Evolutionary conservation across 2,113 vertebrate species (phyloP), one percentile per base, ranked within the genome.

Genomic region (Halcyon senegalensis): DNA sequence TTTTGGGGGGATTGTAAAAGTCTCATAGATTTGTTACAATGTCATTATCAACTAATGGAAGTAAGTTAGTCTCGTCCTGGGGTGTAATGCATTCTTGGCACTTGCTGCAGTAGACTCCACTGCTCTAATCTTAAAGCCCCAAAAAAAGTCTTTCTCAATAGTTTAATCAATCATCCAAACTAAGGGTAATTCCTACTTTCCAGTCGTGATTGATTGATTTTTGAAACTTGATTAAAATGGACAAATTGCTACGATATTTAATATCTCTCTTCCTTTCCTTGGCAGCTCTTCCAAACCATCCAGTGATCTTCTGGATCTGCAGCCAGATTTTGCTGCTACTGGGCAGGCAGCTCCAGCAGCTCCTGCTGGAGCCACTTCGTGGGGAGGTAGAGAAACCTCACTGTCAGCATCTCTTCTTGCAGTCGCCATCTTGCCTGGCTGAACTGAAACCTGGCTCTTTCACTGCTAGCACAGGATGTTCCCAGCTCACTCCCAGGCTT

Each of bases 231-330:
- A 39, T 37, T 27, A 17, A 77, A 93, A 59, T 48, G 21, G 48
- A 9, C 2, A 25, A 69, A 76, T 59, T 48, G 8, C n/a, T 87
- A 10, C 21, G 16, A 3, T 70, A 37, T 44, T 63, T 89, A 46
- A 66, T 75, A 27, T 28, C 24, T 77, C 13, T 89, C 23, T 75
- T 70, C 46, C n/a, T 87, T 87, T 84, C n/a, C 64, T 89, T 83
- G 92, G 63, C 90, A 99, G 99, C 68, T 94, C 97, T 94, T 97
- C 98, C 58, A 98, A 98, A 93, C 92, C 96, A n/a, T 98, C 93
- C 56, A 99, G 99, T 89, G 99, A 99, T 96, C 98, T 99, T 97
- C 97, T 99, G 97, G 99, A 99, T 92, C 98, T 99, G 95, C 99
- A 99, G 87, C 99, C 98, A 97, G 97, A 99, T 97, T 98, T 99